Evolutionary conservation across 2,113 vertebrate genomes (phyloP).

Genomic region (Sturnus vulgaris): DNA sequence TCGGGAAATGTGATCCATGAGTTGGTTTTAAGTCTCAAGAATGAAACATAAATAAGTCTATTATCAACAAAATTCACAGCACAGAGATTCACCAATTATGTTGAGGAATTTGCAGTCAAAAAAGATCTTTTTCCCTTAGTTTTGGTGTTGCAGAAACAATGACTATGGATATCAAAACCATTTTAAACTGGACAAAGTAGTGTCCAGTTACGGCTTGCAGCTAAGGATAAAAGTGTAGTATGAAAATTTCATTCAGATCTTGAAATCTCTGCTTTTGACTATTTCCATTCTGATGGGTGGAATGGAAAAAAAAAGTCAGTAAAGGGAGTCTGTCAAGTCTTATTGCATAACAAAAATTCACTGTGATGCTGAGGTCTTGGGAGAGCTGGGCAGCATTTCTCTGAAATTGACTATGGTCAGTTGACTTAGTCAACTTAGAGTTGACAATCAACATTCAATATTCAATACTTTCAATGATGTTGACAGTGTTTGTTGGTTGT

Average conservation of each 20-base stretch:
- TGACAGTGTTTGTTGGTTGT: neutral
- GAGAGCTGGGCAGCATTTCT: neutral
- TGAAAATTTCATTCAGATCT: neutral
- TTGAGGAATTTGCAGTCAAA: neutral
- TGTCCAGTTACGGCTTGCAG: neutral
- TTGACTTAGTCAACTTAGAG: neutral
- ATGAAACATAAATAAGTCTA: neutral
- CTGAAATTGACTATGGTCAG: neutral
- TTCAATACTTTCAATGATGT: neutral
- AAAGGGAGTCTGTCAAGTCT: neutral
- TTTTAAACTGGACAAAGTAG: neutral
- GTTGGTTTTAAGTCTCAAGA: neutral
- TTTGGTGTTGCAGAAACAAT: neutral
- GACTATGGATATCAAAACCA: neutral
- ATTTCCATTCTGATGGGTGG: neutral
- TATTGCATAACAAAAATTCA: neutral
- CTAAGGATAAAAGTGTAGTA: neutral
- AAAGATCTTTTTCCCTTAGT: neutral
- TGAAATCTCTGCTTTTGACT: neutral
- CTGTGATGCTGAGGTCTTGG: neutral
- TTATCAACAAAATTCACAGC: neutral
- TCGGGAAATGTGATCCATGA: neutral
- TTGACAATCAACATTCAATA: neutral
- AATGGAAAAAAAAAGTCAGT: neutral
- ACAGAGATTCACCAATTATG: neutral